Evolutionary conservation across 2,113 vertebrate genomes (phyloP), one percentile per base, ranked within the genome.

Genomic region (Rhombomys opimus): DNA sequence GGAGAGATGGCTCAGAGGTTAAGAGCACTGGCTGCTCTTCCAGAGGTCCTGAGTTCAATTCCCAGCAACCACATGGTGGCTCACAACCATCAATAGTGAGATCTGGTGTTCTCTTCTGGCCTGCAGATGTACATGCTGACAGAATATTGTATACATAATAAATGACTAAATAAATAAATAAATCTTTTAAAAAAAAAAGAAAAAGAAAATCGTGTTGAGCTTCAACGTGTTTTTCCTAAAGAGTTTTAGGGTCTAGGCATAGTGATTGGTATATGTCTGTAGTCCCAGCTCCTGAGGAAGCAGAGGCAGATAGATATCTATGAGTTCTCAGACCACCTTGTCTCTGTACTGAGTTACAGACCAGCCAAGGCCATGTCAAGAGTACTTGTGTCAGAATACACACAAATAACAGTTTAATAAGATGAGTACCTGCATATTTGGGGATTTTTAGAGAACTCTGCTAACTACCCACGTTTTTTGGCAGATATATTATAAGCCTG

Each of bases 361-460:
- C 25, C 38, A 85, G n/a, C 23, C 8, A 30, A 63, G 59, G 14
- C 59, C 46, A 46, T n/a, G 15, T 30, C 30, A 4, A 85, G 59
- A 41, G n/a, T 4, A 8, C 23, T 14, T 20, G 2, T 85, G 23
- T 20, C n/a, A 84, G 23, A 84, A 63, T 46, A 41, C 14, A 81
- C 57, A 84, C n/a, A 73, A 41, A 35, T n/a, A 67, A 73, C 25
- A 93, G 54, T 70, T 89, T 95, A 95, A 87, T 65, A 75, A 94
- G 61, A 89, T 76, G 41, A 77, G 46, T 77, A 50, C 14, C 4
- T 41, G 20, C 54, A 52, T 68, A 12, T 93, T 93, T 52, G 35
- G 77, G 20, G 38, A 80, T 78, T 65, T 75, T 87, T 59, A 30
- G 1, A 90, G 57, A 61, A 6, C 15, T 92, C 46, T 88, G 20